Conservation (phyloP, 2,888 invertebrate species). For the Cephonodes hylas region DNA sequence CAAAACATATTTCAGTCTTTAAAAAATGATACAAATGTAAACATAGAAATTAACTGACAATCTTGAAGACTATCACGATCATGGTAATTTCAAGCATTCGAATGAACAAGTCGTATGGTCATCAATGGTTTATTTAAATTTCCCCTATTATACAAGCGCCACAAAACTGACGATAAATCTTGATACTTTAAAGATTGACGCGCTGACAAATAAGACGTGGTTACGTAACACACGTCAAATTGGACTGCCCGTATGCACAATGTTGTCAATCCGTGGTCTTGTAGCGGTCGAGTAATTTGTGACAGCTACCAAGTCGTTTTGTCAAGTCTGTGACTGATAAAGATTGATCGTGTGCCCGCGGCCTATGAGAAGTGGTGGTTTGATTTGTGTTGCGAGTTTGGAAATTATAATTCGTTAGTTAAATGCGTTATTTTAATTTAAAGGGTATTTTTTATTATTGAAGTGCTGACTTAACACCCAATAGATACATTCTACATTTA, state of each 20-base stretch:
- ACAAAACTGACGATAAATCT: slow-evolving; percentile 13
- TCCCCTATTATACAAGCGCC: background rate
- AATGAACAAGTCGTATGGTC: background rate
- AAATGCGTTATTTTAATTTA: no score
- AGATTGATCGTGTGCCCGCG: slow-evolving; percentile 1
- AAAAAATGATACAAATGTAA: no score
- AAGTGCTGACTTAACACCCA: no score
- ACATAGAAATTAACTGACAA: no score
- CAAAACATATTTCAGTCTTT: no score
- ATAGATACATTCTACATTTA: no score
- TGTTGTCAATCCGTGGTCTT: background rate
- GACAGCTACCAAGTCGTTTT: slow-evolving; percentile 9
- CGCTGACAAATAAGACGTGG: background rate
- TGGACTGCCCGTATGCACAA: background rate
- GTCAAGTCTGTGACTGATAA: slow-evolving; percentile 5
- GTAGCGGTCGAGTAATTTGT: background rate
- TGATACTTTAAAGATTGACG: slow-evolving; percentile 6
- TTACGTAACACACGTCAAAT: slow-evolving; percentile 4
- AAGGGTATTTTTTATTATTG: background rate
- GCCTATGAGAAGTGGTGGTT: background rate
- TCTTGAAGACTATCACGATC: no score
- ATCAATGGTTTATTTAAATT: background rate
- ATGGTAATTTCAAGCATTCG: no score
- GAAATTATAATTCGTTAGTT: no score
- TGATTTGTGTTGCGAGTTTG: background rate